These are phyloP conservation scores for Erebia epiphron DNA, from an alignment of 2,888 invertebrate genomes.

Conservation along the genomic window DNA sequence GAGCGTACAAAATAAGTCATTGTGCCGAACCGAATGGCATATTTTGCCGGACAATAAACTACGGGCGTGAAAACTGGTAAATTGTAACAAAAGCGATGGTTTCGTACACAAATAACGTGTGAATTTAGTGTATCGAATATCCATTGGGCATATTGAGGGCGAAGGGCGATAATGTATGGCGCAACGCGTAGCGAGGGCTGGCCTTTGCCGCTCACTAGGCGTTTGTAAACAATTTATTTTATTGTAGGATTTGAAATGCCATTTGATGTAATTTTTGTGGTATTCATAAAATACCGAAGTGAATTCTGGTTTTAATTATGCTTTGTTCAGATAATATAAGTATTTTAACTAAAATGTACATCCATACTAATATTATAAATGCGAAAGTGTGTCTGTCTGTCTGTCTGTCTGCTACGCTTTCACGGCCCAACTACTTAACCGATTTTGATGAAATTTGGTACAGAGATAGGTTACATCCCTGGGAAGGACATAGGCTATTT, in stretches of 20 bases:
- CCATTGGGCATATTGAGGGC: conserved; percentile 63
- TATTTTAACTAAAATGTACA: too few relatives aligned
- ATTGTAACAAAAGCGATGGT: conserved; percentile 57
- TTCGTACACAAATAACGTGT: conserved; percentile 71
- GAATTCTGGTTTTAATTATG: neutral
- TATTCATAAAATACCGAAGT: neutral
- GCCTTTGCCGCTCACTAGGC: conserved; percentile 15
- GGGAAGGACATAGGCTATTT: too few relatives aligned
- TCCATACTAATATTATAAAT: too few relatives aligned
- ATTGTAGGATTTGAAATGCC: conserved; percentile 26
- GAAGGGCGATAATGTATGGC: conserved; percentile 56
- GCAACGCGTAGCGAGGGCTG: conserved; percentile 49
- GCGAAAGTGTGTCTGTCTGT: too few relatives aligned
- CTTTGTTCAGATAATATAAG: neutral
- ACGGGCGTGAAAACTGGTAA: conserved; percentile 38
- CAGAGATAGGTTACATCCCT: too few relatives aligned
- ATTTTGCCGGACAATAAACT: conserved; percentile 44
- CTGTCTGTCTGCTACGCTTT: too few relatives aligned
- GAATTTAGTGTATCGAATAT: conserved; percentile 78
- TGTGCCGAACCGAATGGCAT: conserved; percentile 25
- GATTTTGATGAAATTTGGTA: too few relatives aligned
- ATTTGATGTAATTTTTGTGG: neutral
- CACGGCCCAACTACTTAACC: too few relatives aligned
- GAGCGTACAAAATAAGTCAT: conserved; percentile 29
- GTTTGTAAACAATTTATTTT: conserved; percentile 37